These are phyloP conservation scores for Synodontis membranacea DNA, from an alignment of 2,113 vertebrate species.

Conservation along the genomic window DNA sequence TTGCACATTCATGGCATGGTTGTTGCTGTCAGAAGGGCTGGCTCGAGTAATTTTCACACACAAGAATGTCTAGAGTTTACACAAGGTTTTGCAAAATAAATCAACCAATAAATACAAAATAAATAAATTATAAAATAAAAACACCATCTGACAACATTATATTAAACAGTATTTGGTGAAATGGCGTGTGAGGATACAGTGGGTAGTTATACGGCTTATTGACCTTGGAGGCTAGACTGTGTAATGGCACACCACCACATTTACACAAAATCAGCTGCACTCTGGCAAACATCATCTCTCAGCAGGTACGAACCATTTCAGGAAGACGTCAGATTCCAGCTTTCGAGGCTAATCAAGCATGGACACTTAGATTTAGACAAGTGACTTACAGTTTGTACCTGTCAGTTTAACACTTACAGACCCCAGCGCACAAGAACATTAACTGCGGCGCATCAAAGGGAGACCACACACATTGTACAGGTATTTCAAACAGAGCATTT, in stretches of 20 bases:
- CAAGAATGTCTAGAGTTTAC: too few species aligned
- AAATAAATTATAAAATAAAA: too few species aligned
- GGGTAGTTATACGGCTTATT: neutral
- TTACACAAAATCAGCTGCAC: neutral
- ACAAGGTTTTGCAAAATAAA: too few species aligned
- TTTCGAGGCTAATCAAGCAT: neutral
- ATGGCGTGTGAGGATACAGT: neutral
- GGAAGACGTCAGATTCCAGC: neutral
- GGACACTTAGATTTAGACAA: neutral
- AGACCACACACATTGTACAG: constrained; percentile 18
- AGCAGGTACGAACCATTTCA: neutral
- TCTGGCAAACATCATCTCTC: neutral
- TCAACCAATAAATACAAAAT: too few species aligned
- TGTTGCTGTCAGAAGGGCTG: too few species aligned
- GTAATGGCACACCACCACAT: too few species aligned
- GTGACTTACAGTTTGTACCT: neutral
- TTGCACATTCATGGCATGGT: too few species aligned
- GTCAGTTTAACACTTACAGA: neutral
- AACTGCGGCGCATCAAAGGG: constrained; percentile 2
- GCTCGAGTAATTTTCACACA: too few species aligned
- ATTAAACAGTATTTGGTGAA: too few species aligned
- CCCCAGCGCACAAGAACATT: neutral
- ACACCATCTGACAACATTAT: too few species aligned
- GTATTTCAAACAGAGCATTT: constrained; percentile 57
- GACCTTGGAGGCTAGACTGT: neutral